Conservation (phyloP, 1,140 invertebrate species). For the Mactra quadrangularis region DNA sequence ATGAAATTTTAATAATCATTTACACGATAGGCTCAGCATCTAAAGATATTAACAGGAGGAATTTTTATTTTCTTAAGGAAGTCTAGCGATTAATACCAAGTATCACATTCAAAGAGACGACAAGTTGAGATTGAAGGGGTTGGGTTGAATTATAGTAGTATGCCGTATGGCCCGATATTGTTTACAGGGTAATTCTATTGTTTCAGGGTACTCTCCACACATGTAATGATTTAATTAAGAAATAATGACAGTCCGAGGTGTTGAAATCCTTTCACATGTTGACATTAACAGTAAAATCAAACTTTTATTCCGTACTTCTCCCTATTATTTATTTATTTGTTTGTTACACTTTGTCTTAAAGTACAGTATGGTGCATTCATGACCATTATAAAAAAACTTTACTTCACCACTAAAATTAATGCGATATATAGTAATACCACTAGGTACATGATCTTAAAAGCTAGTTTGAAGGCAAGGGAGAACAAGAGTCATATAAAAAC, state of each 20-base stretch:
- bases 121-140: constrained; percentile 18
- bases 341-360: no score
- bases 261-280: constrained; percentile 10
- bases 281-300: constrained; percentile 7
- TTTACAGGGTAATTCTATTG: constrained; percentile 50
- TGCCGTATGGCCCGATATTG: constrained; percentile 58
- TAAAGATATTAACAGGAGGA: constrained; percentile 57
- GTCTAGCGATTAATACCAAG: constrained; percentile 35
- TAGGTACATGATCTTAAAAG: no score
- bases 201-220: constrained; percentile 22
- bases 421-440: no score
- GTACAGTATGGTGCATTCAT: no score
- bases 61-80: constrained; percentile 59
- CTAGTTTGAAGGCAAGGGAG: no score
- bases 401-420: no score
- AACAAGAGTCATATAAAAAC: no score
- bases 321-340: no score
- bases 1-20: constrained; percentile 65
- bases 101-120: constrained; percentile 28
- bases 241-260: constrained; percentile 17
- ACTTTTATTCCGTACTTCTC: no score
- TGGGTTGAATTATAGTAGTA: constrained; percentile 45
- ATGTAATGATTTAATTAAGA: constrained; percentile 51
- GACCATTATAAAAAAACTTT: no score
- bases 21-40: constrained; percentile 50